A percentile compares a stretch with the other conserved stretches of the same genome.
Evolutionary conservation across 2,797 vertebrate species (phyloP).

Genomic region (Epinephelus malabaricus): DNA sequence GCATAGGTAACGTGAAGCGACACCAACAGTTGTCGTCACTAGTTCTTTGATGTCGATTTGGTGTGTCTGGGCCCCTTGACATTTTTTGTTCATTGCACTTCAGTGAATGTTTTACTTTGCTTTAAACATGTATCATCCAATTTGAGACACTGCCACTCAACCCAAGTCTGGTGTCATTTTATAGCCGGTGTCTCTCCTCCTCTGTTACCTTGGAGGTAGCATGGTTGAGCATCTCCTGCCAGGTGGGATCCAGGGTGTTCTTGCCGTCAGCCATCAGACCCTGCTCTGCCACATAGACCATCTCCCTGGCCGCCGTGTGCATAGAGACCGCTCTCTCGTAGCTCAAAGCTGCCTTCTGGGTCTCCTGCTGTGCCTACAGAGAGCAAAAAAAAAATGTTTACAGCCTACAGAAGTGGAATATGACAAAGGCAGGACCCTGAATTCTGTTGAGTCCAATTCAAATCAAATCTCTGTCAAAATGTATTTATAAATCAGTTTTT

Average conservation of each 20-base stretch:
- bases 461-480: background rate
- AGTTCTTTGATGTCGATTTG: too few relatives aligned
- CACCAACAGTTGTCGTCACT: too few relatives aligned
- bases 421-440: slow-evolving; percentile 9
- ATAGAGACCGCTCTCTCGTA: slow-evolving; percentile 95
- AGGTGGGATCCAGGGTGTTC: slow-evolving; percentile 95
- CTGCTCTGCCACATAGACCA: slow-evolving; percentile 97
- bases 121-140: background rate
- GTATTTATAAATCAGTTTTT: background rate
- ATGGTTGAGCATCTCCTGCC: slow-evolving; percentile 98
- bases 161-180: background rate
- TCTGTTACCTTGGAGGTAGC: slow-evolving; percentile 91
- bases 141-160: background rate
- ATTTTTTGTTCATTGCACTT: background rate
- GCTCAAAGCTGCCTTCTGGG: slow-evolving; percentile 93
- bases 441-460: background rate
- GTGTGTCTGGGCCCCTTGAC: too few relatives aligned
- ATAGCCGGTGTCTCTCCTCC: background rate
- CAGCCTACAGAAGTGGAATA: background rate
- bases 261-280: slow-evolving; percentile 92
- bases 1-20: too few relatives aligned
- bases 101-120: background rate
- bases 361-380: slow-evolving; percentile 94
- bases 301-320: slow-evolving; percentile 95
- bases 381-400: slow-evolving; percentile 39